These are phyloP conservation scores for Schizopygopsis pylzovi DNA, from an alignment of 2,797 vertebrate genomes.

Conservation along the genomic window DNA sequence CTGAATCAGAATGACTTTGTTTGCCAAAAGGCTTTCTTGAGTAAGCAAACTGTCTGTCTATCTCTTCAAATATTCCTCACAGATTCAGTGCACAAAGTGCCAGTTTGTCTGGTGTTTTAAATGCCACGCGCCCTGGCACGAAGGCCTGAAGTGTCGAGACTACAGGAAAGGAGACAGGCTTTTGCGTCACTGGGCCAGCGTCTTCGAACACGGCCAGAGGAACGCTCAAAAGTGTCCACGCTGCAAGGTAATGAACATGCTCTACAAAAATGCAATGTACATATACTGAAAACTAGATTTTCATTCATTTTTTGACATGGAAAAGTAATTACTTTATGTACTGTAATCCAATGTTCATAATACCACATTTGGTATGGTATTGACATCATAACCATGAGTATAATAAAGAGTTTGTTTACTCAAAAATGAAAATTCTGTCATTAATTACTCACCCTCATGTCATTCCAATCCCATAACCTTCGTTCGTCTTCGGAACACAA, in stretches of 20 bases:
- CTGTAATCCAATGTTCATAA: not conserved
- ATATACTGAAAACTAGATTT: not conserved
- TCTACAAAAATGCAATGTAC: not conserved
- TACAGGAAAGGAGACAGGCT: slow-evolving; percentile 97
- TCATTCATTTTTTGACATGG: not conserved
- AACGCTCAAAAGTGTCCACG: slow-evolving; percentile 98
- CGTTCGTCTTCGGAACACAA: not conserved
- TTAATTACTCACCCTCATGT: not conserved
- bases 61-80: slow-evolving; percentile 40
- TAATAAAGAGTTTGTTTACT: not conserved
- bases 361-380: not conserved
- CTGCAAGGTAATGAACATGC: slow-evolving; percentile 86
- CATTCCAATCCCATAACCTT: not conserved
- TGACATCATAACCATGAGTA: not conserved
- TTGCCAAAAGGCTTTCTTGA: not conserved
- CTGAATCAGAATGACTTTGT: not conserved
- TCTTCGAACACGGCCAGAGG: slow-evolving; percentile 95
- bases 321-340: not conserved
- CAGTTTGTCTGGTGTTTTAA: slow-evolving; percentile 99
- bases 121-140: slow-evolving; percentile 98
- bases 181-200: slow-evolving; percentile 93
- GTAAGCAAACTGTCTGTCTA: not conserved
- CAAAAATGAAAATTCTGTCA: not conserved
- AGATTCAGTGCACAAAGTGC: slow-evolving; percentile 96
- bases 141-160: slow-evolving; percentile 94